Evolutionary conservation across 2,888 invertebrate species (phyloP), one percentile per base, ranked within the genome.

Genomic region (Tipula confusa): DNA sequence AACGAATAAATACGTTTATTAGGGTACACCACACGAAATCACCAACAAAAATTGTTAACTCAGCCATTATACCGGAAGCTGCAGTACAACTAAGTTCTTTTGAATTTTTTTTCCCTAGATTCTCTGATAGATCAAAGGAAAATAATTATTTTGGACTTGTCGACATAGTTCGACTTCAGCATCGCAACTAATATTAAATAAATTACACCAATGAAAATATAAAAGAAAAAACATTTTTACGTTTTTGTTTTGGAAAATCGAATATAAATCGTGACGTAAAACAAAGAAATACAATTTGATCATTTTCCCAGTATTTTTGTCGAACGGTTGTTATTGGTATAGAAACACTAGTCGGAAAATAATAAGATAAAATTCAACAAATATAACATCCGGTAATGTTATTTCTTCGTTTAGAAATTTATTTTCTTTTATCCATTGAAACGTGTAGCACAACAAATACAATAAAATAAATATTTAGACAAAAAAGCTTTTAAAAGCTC

Each of bases 401-500:
- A 24, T 64, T 64, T 64, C 24, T 64, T 64, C 64, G 64, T 24
- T 64, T 64, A 24, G 24, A 64, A 43, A 31, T n/a, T 43, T 13
- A 24, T 24, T 64, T 64, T 64, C 24, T 9, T 64, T 64, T 64
- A 64, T 64, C 24, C 64, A 64, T 24, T 64, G 64, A 64, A 64
- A 64, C 64, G 64, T 64, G 24, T 64, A 64, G 64, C 64, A 64
- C 24, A 64, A 64, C 7, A 0, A 2, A n/a, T n/a, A n/a, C n/a
- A n/a, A n/a, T n/a, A n/a, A n/a, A n/a, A n/a, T n/a, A n/a, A n/a
- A 24, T 64, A 24, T 64, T 64, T 64, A 18, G 64, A 24, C 18
- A 24, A 64, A 64, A 64, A 64, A 64, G 64, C 64, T 64, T 64
- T 64, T 64, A 64, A 64, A 64, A 64, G 64, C 64, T 43, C 43